These are phyloP conservation scores for Avahi laniger DNA, from an alignment of 2,797 vertebrate genomes.

Conservation along the genomic window DNA sequence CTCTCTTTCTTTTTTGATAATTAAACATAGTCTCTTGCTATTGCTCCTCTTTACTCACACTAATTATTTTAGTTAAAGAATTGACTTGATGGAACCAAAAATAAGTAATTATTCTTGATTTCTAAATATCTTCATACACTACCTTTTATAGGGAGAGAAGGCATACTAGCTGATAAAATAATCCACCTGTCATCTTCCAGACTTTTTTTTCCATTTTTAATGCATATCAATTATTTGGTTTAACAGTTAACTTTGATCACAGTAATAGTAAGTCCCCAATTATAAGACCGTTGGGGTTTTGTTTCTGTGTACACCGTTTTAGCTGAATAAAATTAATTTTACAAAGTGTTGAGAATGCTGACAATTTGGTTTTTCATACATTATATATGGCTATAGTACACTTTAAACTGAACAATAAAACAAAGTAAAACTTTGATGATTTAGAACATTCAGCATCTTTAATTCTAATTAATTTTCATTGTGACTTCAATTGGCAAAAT, in stretches of 20 bases:
- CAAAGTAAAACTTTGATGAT: background rate
- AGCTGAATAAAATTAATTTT: background rate
- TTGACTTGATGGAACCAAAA: background rate
- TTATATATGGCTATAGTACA: background rate
- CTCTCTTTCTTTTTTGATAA: background rate
- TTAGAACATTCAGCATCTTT: background rate
- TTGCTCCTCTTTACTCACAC: background rate
- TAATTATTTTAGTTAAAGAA: background rate
- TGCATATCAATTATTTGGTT: background rate
- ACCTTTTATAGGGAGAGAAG: background rate
- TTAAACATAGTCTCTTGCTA: background rate
- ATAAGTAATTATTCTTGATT: background rate
- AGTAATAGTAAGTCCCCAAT: background rate
- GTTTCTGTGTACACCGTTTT: background rate
- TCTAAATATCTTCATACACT: background rate
- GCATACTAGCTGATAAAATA: background rate
- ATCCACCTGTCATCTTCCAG: background rate
- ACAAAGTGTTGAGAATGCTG: background rate
- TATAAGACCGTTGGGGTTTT: background rate
- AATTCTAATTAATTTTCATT: background rate
- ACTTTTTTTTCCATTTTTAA: background rate
- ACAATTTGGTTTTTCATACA: background rate
- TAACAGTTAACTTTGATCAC: background rate
- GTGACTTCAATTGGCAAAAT: background rate
- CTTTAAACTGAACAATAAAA: background rate